Conservation (phyloP, 2,797 vertebrate genomes). For the Muscicapa comitata region DNA sequence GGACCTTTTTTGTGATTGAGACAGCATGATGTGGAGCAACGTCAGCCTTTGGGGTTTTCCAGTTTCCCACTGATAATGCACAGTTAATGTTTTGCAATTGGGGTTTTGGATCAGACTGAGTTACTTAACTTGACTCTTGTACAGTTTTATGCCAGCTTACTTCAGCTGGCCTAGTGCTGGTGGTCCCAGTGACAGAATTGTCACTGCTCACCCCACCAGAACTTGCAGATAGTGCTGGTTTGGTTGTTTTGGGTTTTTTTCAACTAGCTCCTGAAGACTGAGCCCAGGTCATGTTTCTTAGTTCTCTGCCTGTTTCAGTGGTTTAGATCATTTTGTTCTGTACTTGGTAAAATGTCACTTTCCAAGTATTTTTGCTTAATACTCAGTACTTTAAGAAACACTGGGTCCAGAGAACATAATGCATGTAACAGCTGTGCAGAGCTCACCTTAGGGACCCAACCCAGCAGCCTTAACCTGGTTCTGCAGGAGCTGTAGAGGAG, state of each 20-base stretch:
- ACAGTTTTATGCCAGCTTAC: not conserved
- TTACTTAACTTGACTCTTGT: not conserved
- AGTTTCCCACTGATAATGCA: not conserved
- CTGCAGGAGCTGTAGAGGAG: not conserved
- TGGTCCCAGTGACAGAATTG: not conserved
- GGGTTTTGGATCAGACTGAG: not conserved
- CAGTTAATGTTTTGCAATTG: not conserved
- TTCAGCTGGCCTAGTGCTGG: not conserved
- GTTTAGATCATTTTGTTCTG: not conserved
- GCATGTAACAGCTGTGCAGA: not conserved
- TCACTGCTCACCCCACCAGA: not conserved
- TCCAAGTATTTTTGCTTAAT: conserved; percentile 2
- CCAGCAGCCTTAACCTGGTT: not conserved
- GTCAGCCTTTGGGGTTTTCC: not conserved
- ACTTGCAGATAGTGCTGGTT: not conserved
- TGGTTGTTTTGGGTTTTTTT: not conserved
- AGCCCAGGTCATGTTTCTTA: not conserved
- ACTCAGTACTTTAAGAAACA: not conserved
- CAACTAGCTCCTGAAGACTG: not conserved
- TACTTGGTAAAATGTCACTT: not conserved
- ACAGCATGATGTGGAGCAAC: not conserved
- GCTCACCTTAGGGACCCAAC: not conserved
- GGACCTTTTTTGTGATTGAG: not conserved
- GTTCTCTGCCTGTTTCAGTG: not conserved
- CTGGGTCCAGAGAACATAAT: not conserved